phyloP scores from a whole-genome alignment of 2,797 vertebrate species.

The Cuniculus paca region DNA sequence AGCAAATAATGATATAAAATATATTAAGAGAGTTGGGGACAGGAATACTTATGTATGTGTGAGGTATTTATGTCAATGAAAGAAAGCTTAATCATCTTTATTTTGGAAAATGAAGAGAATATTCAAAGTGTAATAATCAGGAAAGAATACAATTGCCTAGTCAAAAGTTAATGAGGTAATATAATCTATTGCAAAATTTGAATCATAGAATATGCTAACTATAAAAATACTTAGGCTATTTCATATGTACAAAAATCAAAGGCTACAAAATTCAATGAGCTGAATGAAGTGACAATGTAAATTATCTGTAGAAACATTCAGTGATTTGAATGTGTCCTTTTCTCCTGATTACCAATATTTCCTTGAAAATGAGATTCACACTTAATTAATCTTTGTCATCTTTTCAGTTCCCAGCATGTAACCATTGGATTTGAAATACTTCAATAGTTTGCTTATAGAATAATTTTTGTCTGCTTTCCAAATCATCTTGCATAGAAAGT shows the following conservation, averaged over 20 bases:
- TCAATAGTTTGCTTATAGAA: background rate
- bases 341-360: slow-evolving; percentile 24
- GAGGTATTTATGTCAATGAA: background rate
- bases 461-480: background rate
- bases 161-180: background rate
- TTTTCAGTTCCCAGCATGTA: background rate
- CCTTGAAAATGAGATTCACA: slow-evolving; percentile 26
- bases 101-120: background rate
- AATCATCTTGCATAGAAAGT: slow-evolving; percentile 38
- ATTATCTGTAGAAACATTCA: slow-evolving; percentile 21
- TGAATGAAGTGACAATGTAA: background rate
- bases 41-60: background rate
- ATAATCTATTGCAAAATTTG: background rate
- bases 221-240: background rate
- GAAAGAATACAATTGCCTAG: background rate
- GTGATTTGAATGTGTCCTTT: background rate
- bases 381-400: slow-evolving; percentile 49
- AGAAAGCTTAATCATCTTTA: background rate
- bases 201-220: background rate
- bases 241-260: background rate
- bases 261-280: background rate
- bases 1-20: background rate
- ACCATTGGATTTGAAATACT: background rate
- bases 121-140: background rate
- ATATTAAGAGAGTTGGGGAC: background rate